Evolutionary conservation across 2,797 vertebrate genomes (phyloP).

Genomic region (Syndactyla subalaris): DNA sequence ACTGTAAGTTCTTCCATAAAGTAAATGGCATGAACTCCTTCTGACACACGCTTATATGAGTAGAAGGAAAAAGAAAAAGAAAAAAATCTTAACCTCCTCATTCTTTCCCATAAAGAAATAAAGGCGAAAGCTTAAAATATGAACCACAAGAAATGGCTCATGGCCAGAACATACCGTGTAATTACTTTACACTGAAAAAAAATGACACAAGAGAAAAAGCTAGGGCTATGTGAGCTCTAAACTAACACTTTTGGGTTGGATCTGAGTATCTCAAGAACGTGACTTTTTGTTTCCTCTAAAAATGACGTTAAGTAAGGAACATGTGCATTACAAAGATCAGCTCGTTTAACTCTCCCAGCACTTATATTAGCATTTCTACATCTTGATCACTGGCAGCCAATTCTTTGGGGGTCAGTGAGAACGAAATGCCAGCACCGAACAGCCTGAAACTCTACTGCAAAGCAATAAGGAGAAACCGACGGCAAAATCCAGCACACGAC

Average conservation of each 20-base stretch:
- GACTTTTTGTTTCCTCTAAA: background rate
- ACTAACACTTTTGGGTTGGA: background rate
- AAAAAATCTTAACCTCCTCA: background rate
- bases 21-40: background rate
- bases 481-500: background rate
- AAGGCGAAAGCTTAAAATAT: background rate
- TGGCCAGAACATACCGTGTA: background rate
- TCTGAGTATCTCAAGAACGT: fast-evolving
- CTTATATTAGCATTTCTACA: background rate
- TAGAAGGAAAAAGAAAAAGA: fast-evolving
- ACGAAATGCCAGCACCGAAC: background rate
- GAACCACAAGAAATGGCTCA: background rate
- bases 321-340: fast-evolving
- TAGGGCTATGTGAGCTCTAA: background rate
- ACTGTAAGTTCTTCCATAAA: background rate
- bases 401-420: background rate
- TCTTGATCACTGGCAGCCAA: background rate
- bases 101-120: background rate
- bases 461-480: background rate
- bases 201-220: background rate
- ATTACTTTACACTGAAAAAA: background rate
- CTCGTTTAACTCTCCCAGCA: background rate
- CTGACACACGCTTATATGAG: fast-evolving
- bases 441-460: background rate
- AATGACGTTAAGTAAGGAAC: background rate